phyloP scores from a whole-genome alignment of 2,797 vertebrate genomes.

The Adelosebastes latens region DNA sequence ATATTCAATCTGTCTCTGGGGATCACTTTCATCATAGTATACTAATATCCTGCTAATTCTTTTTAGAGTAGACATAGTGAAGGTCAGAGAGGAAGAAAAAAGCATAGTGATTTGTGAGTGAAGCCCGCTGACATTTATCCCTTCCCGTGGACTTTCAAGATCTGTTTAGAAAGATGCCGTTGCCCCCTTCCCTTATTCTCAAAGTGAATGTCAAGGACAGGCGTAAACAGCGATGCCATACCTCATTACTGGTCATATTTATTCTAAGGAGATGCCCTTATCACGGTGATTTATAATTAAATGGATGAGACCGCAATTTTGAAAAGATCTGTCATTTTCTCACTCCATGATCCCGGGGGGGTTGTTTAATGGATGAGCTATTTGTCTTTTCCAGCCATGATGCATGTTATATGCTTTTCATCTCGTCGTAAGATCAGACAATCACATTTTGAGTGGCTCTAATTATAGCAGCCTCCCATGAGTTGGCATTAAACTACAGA shows the following conservation, averaged over 20 bases:
- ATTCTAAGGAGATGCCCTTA: constrained; percentile 77
- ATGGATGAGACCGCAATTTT: constrained; percentile 69
- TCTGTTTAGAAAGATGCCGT: constrained; percentile 73
- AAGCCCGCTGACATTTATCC: constrained; percentile 82
- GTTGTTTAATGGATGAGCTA: constrained; percentile 56
- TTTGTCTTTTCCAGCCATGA: constrained; percentile 64
- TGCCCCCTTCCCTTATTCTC: constrained; percentile 59
- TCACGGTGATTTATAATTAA: constrained; percentile 75
- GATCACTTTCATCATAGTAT: constrained; percentile 65
- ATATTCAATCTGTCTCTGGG: constrained; percentile 60
- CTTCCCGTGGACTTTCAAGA: constrained; percentile 74
- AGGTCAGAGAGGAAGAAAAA: constrained; percentile 75
- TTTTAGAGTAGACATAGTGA: constrained; percentile 64
- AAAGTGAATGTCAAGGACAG: constrained; percentile 85
- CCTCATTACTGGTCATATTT: constrained; percentile 81
- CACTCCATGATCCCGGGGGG: constrained; percentile 29
- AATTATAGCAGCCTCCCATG: constrained; percentile 70
- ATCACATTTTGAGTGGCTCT: constrained; percentile 59
- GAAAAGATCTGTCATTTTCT: constrained; percentile 65
- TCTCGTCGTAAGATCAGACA: constrained; percentile 62
- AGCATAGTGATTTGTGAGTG: constrained; percentile 74
- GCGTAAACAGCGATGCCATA: constrained; percentile 74
- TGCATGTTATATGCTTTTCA: constrained; percentile 56
- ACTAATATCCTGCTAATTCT: constrained; percentile 74
- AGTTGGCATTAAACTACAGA: constrained; percentile 69